Conservation (phyloP, 2,113 vertebrate species). For the Lepus timidus region DNA sequence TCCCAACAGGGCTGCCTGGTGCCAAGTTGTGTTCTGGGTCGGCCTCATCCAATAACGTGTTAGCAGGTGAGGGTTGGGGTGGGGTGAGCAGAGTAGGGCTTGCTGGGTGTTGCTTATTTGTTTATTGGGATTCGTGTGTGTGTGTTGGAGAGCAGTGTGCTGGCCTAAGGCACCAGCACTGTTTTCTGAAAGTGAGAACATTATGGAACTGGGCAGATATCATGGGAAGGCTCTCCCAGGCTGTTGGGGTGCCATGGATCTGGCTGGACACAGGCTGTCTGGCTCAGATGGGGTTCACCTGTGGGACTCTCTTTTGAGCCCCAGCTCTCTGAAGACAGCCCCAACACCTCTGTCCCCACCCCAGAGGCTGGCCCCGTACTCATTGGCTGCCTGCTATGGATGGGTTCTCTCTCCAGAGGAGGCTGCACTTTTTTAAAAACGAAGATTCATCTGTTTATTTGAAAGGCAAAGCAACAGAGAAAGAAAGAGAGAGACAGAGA, state of each 20-base stretch:
- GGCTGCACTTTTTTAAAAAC: background rate
- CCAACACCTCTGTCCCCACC: background rate
- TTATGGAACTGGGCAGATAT: background rate
- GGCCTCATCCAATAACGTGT: background rate
- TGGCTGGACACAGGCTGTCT: background rate
- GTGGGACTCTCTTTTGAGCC: background rate
- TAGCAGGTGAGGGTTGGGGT: background rate
- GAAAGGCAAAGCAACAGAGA: too few species aligned
- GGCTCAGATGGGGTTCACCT: background rate
- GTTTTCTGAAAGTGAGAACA: background rate
- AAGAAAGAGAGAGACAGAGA: too few species aligned
- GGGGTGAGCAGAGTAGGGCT: rapidly evolving
- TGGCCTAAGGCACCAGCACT: background rate
- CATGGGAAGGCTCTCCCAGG: background rate
- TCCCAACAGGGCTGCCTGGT: background rate
- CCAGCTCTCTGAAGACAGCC: background rate
- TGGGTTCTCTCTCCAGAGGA: background rate
- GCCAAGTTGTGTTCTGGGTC: background rate
- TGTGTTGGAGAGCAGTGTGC: background rate
- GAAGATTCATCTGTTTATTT: too few species aligned
- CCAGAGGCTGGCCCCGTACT: rapidly evolving
- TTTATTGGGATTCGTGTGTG: background rate
- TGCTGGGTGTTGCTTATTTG: background rate
- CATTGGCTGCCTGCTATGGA: too few species aligned
- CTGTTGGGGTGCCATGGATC: rapidly evolving